These are phyloP conservation scores for Acanthacorydalis orientalis DNA, from an alignment of 2,888 invertebrate genomes.

Conservation along the genomic window DNA sequence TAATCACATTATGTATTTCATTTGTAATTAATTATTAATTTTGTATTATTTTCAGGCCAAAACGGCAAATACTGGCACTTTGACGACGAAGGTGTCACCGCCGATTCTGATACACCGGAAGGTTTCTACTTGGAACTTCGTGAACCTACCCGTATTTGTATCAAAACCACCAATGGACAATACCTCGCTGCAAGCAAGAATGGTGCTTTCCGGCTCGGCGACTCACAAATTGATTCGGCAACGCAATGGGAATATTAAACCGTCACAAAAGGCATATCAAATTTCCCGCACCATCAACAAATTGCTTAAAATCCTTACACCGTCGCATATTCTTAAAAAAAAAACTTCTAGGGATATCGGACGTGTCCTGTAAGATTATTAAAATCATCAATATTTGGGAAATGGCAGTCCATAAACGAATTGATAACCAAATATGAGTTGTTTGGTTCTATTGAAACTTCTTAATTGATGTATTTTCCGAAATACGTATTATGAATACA, in stretches of 20 bases:
- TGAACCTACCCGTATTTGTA: conserved; percentile 83
- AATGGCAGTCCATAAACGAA: too few species aligned
- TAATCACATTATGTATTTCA: background rate
- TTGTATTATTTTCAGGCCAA: conserved; percentile 43
- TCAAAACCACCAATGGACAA: conserved; percentile 57
- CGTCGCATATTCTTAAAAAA: too few species aligned
- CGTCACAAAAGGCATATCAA: background rate
- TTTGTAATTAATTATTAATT: background rate
- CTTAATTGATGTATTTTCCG: too few species aligned
- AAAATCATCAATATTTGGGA: too few species aligned
- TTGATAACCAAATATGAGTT: too few species aligned
- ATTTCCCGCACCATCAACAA: too few species aligned
- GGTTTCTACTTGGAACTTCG: conserved; percentile 86
- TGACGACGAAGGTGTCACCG: conserved; percentile 70
- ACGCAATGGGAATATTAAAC: conserved; percentile 89
- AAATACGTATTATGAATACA: too few species aligned
- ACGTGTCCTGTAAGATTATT: too few species aligned
- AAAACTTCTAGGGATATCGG: too few species aligned
- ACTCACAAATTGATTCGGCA: conserved; percentile 57
- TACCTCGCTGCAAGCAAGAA: conserved; percentile 85
- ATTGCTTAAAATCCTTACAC: too few species aligned
- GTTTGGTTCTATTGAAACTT: too few species aligned
- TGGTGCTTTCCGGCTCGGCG: conserved; percentile 73
- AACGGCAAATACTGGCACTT: conserved; percentile 92
- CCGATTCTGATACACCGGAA: conserved; percentile 68